Evolutionary conservation across 2,797 vertebrate genomes (phyloP).

Genomic region (Acanthurus lineatus): DNA sequence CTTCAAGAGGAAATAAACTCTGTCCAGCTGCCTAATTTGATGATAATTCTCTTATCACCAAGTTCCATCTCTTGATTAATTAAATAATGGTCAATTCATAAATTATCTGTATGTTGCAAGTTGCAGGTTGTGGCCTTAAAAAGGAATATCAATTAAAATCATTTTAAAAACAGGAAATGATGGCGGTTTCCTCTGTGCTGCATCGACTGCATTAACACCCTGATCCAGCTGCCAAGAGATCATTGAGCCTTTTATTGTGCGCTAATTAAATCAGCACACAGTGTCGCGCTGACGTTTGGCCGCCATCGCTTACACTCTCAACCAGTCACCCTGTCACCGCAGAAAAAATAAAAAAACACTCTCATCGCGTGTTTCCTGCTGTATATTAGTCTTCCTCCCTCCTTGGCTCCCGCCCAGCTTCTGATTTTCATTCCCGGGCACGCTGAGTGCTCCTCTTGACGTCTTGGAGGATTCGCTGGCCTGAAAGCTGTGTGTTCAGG

Average conservation of each 20-base stretch:
- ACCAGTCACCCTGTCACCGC: constrained; percentile 11
- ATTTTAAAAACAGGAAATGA: neutral
- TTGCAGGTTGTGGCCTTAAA: no score
- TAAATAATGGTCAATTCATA: no score
- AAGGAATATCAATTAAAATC: no score
- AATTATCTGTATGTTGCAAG: no score
- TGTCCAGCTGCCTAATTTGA: neutral
- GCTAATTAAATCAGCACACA: constrained; percentile 57
- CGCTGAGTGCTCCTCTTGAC: constrained; percentile 33
- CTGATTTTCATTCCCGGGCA: constrained; percentile 34
- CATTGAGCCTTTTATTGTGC: constrained; percentile 54
- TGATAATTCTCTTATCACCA: neutral
- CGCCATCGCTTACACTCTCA: constrained; percentile 26
- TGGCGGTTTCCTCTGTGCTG: neutral
- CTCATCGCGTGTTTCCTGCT: constrained; percentile 19
- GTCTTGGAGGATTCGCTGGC: constrained; percentile 52
- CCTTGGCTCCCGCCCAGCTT: constrained; percentile 15
- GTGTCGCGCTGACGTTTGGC: constrained; percentile 42
- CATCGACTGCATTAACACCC: neutral
- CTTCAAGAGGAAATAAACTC: neutral
- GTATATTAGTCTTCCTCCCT: constrained; percentile 5
- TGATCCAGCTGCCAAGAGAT: constrained; percentile 50
- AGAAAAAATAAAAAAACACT: neutral
- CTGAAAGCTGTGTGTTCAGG: constrained; percentile 21
- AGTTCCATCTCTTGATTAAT: no score